Percentiles rank a stretch among this genome's conserved stretches.
phyloP scores from a whole-genome alignment of 2,888 invertebrate species.

The Pheosia gnoma region DNA sequence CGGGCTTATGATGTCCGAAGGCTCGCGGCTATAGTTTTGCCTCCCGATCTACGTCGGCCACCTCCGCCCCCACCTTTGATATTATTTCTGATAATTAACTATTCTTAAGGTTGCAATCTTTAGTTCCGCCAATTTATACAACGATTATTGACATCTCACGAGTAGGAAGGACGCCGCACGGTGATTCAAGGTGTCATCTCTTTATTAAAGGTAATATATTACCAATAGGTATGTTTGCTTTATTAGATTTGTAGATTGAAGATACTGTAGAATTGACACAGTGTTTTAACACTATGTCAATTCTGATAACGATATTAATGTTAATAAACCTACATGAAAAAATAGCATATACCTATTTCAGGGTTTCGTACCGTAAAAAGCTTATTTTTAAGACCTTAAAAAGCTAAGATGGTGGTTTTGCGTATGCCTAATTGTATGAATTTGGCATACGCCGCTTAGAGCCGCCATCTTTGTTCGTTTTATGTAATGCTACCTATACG shows the following conservation, averaged over 20 bases:
- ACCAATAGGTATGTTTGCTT: not conserved
- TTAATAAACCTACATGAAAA: too few species aligned
- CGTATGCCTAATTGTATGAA: too few species aligned
- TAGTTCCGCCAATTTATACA: constrained; percentile 48
- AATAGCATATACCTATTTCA: too few species aligned
- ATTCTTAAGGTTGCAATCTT: constrained; percentile 53
- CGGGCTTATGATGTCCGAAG: constrained; percentile 50
- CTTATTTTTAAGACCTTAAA: too few species aligned
- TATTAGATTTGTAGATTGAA: not conserved
- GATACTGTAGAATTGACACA: too few species aligned
- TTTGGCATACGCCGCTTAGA: too few species aligned
- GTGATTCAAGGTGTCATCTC: constrained; percentile 41
- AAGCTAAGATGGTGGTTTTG: too few species aligned
- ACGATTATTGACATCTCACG: constrained; percentile 34
- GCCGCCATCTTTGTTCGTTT: too few species aligned
- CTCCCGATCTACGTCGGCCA: constrained; percentile 36
- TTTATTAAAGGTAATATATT: constrained; percentile 7
- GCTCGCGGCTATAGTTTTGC: constrained; percentile 59
- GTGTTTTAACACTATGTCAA: too few species aligned
- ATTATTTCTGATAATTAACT: constrained; percentile 65
- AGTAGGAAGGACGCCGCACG: constrained; percentile 31
- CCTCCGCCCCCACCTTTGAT: constrained; percentile 60
- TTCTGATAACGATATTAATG: too few species aligned
- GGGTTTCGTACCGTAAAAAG: too few species aligned
- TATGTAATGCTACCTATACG: too few species aligned